A percentile compares a stretch with the other conserved stretches of the same genome.
These are phyloP conservation scores for Muscicapa comitata DNA, from an alignment of 2,797 vertebrate species.

Conservation along the genomic window DNA sequence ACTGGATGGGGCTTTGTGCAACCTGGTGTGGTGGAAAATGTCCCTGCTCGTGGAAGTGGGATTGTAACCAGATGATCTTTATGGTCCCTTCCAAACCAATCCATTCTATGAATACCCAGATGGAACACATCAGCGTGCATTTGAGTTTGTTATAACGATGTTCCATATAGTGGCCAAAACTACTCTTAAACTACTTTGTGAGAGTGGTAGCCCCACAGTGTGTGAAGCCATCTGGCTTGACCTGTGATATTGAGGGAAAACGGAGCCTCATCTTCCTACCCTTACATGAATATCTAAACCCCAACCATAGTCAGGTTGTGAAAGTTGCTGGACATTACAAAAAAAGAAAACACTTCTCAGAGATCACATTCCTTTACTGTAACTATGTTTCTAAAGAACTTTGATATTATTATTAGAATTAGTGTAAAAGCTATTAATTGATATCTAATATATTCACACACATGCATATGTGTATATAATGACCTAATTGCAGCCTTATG, in stretches of 20 bases:
- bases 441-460: neutral
- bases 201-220: neutral
- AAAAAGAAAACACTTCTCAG: neutral
- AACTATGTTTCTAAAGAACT: neutral
- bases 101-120: neutral
- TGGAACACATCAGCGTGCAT: neutral
- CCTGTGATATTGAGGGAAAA: neutral
- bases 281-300: neutral
- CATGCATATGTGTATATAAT: fast-evolving
- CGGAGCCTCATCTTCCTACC: neutral
- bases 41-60: neutral
- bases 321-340: neutral
- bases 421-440: neutral
- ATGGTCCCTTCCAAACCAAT: neutral
- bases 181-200: neutral
- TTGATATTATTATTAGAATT: neutral
- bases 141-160: neutral
- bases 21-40: neutral
- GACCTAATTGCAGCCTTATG: neutral
- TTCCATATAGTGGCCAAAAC: neutral
- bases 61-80: neutral
- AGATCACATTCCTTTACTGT: neutral
- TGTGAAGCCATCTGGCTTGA: neutral
- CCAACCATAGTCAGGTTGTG: fast-evolving
- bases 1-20: neutral